A percentile compares a stretch with the other conserved stretches of the same genome.
phyloP scores from a whole-genome alignment of 2,888 invertebrate species.

The Apodemia mormo region DNA sequence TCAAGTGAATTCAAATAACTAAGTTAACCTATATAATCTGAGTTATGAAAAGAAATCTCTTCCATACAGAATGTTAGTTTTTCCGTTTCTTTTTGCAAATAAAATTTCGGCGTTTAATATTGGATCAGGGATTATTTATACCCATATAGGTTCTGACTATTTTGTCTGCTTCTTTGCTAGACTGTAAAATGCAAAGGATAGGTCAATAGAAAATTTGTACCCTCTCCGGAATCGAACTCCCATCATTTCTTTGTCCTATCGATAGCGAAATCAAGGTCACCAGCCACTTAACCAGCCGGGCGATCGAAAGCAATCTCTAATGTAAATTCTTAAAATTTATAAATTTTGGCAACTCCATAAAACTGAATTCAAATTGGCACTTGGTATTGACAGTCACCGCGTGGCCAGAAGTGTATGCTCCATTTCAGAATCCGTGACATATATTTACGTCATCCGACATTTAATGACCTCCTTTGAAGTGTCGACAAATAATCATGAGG shows the following conservation, averaged over 20 bases:
- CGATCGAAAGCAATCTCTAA: neutral
- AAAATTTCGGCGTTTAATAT: conserved; percentile 58
- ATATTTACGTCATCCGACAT: conserved; percentile 57
- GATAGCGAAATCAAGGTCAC: no score
- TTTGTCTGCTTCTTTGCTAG: no score
- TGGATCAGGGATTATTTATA: conserved; percentile 21
- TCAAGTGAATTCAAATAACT: conserved; percentile 55
- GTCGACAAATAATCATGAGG: conserved; percentile 66
- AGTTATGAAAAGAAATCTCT: conserved; percentile 30
- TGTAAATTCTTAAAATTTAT: neutral
- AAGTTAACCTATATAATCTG: conserved; percentile 39
- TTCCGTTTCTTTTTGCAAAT: conserved; percentile 50
- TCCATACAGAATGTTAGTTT: conserved; percentile 27
- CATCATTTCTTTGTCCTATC: no score
- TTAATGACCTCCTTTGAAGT: conserved; percentile 75
- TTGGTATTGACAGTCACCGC: conserved; percentile 69
- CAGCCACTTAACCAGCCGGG: no score
- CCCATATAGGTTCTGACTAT: no score
- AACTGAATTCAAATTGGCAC: conserved; percentile 62
- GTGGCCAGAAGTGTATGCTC: conserved; percentile 53
- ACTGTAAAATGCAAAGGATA: no score
- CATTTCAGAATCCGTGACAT: conserved; percentile 57
- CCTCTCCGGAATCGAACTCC: no score
- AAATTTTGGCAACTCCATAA: neutral
- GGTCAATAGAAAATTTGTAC: no score